These are phyloP conservation scores for Palaemon carinicauda DNA, from an alignment of 1,140 invertebrate genomes.

Conservation along the genomic window DNA sequence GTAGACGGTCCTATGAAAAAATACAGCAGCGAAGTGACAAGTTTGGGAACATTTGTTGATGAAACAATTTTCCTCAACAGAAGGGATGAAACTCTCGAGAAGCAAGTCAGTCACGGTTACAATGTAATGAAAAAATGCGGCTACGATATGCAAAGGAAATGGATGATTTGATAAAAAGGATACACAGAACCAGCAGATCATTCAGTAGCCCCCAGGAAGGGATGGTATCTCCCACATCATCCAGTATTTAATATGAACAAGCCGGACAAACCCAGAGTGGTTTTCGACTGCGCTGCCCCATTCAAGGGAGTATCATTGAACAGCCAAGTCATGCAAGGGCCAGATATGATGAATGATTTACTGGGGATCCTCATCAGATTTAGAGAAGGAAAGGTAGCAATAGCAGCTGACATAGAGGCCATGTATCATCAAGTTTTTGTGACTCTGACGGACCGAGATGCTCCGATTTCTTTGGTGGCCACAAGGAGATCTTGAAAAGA, in stretches of 20 bases:
- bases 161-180: background rate
- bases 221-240: too few species aligned
- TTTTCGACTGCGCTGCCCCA: background rate
- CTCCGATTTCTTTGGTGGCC: conserved; percentile 3
- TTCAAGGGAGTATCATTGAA: too few species aligned
- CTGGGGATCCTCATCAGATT: too few species aligned
- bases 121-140: background rate
- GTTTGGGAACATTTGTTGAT: too few species aligned
- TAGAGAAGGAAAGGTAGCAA: too few species aligned
- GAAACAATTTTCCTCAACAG: background rate
- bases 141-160: background rate
- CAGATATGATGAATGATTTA: too few species aligned
- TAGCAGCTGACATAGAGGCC: too few species aligned
- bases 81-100: background rate
- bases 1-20: background rate
- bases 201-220: background rate
- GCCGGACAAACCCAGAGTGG: background rate
- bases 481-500: background rate
- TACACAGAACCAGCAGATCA: background rate
- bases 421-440: too few species aligned
- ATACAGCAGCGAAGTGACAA: background rate
- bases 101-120: background rate
- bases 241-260: too few species aligned
- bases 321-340: too few species aligned
- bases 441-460: background rate